Evolutionary conservation across 1,140 invertebrate species (phyloP).

Genomic region (Epicauta chinensis): DNA sequence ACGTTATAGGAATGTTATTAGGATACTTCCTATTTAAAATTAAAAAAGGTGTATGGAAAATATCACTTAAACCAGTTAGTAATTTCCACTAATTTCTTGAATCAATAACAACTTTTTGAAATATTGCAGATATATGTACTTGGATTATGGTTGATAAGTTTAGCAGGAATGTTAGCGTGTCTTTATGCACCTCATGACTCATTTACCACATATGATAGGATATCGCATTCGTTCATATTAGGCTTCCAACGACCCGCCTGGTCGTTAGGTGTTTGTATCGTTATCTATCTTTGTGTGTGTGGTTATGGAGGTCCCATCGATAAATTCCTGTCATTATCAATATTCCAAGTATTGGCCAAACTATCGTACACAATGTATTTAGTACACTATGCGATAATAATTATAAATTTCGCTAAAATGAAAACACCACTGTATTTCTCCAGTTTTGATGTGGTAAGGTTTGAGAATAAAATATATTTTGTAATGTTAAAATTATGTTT

Average conservation of each 20-base stretch:
- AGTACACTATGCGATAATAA: conserved; percentile 12
- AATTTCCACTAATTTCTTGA: neutral
- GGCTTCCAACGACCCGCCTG: conserved; percentile 53
- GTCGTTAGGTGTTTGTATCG: conserved; percentile 53
- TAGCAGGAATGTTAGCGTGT: conserved; percentile 6
- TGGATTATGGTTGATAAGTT: conserved; percentile 9
- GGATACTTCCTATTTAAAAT: conserved; percentile 42
- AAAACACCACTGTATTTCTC: conserved; percentile 5
- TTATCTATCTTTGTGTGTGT: conserved; percentile 57
- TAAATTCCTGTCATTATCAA: conserved; percentile 15
- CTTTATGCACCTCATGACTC: conserved; percentile 3
- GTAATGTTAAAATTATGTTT: neutral
- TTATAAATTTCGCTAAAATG: neutral
- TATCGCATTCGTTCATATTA: conserved; percentile 51
- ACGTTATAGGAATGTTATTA: conserved; percentile 51
- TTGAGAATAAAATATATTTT: neutral
- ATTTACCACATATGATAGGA: conserved; percentile 2
- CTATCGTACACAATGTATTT: conserved; percentile 22
- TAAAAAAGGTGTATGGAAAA: conserved; percentile 1
- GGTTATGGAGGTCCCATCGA: conserved; percentile 49
- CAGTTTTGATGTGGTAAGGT: conserved; percentile 4
- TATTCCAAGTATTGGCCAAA: conserved; percentile 20
- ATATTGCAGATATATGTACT: neutral
- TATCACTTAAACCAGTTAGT: neutral
- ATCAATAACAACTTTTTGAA: too few species aligned